Percentiles rank a stretch among this genome's conserved stretches.
Conservation (phyloP, 1,140 invertebrate genomes). For the Sesamia nonagrioides region DNA sequence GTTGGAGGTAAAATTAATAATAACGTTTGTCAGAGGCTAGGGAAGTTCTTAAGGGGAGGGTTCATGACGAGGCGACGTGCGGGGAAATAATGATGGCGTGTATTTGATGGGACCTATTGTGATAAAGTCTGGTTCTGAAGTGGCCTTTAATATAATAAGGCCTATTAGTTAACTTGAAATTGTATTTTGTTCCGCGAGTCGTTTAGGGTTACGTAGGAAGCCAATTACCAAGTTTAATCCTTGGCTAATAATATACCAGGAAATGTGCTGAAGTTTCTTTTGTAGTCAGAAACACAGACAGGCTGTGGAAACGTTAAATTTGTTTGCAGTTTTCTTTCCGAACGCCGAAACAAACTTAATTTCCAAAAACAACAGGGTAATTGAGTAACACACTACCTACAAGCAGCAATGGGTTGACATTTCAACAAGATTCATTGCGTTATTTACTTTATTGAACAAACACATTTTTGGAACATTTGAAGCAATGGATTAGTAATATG, state of each 20-base stretch:
- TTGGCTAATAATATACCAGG: conserved; percentile 21
- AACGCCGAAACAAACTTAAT: no score
- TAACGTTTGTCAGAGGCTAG: conserved; percentile 69
- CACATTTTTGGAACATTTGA: no score
- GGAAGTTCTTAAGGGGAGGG: conserved; percentile 74
- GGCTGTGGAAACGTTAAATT: not conserved
- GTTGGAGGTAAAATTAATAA: conserved; percentile 68
- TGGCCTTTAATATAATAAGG: conserved; percentile 63
- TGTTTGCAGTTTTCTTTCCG: no score
- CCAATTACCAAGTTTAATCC: conserved; percentile 43
- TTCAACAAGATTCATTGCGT: no score
- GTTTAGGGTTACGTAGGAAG: conserved; percentile 43
- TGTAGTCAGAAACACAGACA: conserved; percentile 11
- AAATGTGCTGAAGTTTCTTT: conserved; percentile 19
- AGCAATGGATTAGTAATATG: no score
- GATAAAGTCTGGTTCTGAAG: conserved; percentile 68
- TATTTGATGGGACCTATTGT: conserved; percentile 67
- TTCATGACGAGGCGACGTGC: conserved; percentile 28
- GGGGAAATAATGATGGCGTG: conserved; percentile 66
- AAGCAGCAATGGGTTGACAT: no score
- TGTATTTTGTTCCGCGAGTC: conserved; percentile 45
- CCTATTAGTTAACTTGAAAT: conserved; percentile 56
- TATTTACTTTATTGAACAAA: no score
- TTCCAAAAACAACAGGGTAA: no score
- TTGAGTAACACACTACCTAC: no score